Conservation (phyloP, 2,888 invertebrate genomes). For the Petrophora chlorosata region DNA sequence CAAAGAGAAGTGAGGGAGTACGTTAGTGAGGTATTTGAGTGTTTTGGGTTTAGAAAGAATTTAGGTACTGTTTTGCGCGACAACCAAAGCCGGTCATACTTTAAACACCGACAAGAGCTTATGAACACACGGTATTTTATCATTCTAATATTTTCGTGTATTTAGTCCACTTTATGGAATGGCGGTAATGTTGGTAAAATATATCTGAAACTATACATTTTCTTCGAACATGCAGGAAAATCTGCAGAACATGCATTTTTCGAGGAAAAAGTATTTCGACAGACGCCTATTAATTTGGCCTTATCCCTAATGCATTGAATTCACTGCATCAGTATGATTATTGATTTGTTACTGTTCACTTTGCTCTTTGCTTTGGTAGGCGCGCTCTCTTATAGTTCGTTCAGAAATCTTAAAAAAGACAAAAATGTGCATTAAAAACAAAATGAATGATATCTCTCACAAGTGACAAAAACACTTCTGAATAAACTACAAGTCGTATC, state of each 20-base stretch:
- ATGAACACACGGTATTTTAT: too few species aligned
- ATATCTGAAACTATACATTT: slow-evolving; percentile 1
- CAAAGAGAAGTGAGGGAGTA: slow-evolving; percentile 70
- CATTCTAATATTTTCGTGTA: too few species aligned
- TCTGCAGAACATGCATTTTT: slow-evolving; percentile 2
- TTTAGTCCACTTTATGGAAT: too few species aligned
- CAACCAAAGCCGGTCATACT: slow-evolving; percentile 4
- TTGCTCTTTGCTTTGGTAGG: slow-evolving; percentile 7
- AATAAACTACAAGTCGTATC: slow-evolving; percentile 8
- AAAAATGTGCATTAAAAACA: background rate
- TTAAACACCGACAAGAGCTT: too few species aligned
- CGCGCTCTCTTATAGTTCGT: slow-evolving; percentile 10
- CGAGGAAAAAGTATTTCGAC: slow-evolving; percentile 3
- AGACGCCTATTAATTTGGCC: too few species aligned
- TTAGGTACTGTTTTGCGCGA: background rate
- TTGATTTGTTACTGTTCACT: background rate
- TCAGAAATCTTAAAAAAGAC: background rate
- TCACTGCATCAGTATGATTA: too few species aligned
- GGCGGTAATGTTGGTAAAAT: too few species aligned
- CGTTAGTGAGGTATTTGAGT: slow-evolving; percentile 63
- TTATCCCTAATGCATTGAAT: too few species aligned
- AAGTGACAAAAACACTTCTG: slow-evolving; percentile 3
- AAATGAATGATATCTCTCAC: background rate
- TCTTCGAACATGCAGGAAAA: background rate
- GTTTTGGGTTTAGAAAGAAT: slow-evolving; percentile 15